Evolutionary conservation across 2,113 vertebrate genomes (phyloP).

Genomic region (Alethe diademata): DNA sequence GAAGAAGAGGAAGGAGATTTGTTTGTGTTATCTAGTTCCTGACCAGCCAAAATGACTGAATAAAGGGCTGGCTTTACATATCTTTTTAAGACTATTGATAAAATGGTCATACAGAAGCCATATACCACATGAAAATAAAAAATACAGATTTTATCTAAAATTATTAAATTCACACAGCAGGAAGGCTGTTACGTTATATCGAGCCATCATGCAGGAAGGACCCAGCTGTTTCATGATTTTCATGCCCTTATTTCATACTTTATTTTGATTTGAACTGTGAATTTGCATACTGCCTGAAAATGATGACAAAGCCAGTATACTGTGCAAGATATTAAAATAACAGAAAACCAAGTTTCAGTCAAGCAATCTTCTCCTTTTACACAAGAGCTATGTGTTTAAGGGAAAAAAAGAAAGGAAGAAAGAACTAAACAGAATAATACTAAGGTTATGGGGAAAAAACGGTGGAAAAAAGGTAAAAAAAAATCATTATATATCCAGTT

Average conservation of each 20-base stretch:
- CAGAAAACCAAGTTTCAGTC: not conserved
- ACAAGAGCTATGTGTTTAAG: not conserved
- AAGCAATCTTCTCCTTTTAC: not conserved
- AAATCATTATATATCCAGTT: not conserved
- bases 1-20: not conserved
- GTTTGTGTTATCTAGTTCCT: not conserved
- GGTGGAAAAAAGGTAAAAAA: not conserved
- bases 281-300: not conserved
- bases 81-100: not conserved
- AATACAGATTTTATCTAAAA: not conserved
- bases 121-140: not conserved
- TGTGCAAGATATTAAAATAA: not conserved
- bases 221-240: not conserved
- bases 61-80: not conserved
- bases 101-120: not conserved
- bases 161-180: not conserved
- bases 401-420: no score
- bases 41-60: not conserved
- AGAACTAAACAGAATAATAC: no score
- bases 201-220: not conserved
- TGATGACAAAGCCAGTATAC: not conserved
- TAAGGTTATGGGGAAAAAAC: no score
- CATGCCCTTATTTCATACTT: not conserved
- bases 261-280: not conserved
- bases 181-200: not conserved